Evolutionary conservation across 1,140 invertebrate species (phyloP), one percentile per base, ranked within the genome.

Genomic region (Nephotettix cincticeps): DNA sequence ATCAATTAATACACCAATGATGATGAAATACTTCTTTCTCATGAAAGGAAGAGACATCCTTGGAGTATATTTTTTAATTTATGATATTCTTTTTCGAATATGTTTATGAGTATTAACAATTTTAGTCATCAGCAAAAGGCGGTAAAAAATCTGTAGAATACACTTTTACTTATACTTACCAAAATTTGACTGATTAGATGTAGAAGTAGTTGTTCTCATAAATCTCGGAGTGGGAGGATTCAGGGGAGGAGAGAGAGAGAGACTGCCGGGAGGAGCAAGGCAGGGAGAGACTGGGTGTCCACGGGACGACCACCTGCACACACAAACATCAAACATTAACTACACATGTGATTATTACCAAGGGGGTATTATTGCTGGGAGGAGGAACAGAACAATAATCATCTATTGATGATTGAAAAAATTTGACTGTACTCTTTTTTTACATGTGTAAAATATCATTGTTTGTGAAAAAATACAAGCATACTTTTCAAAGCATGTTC

Each of bases 131-230:
- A 4, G 3, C 23, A 25, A 32, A 11, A n/a, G 9, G 27, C 4
- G 6, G 14, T 1, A 36, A 36, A 6, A 1, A 28, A 30, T 32
- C 23, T n/a, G 17, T 2, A 11, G n/a, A 30, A 64, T 4, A 2
- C 1, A 3, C 3, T 28, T 32, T 2, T 4, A 2, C 43, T 11
- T 23, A 23, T 67, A 40, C 40, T 67, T 40, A 67, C 32, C 40
- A 27, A 45, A 6, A 30, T 19, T 19, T 67, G 64, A 45, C 32
- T 45, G 64, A 3, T 67, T 66, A 76, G 36, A 76, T 75, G 70
- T 76, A 76, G 56, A 76, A 76, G 61, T 74, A 76, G 63, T 76
- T 76, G 43, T 76, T 71, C 65, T 76, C 74, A 29, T 76, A 71
- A 14, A 71, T 68, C 27, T 76, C 69, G 43, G 75, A 70, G 66